Evolutionary conservation across 2,888 invertebrate genomes (phyloP), one percentile per base, ranked within the genome.

Genomic region (Spicauda simplicius): DNA sequence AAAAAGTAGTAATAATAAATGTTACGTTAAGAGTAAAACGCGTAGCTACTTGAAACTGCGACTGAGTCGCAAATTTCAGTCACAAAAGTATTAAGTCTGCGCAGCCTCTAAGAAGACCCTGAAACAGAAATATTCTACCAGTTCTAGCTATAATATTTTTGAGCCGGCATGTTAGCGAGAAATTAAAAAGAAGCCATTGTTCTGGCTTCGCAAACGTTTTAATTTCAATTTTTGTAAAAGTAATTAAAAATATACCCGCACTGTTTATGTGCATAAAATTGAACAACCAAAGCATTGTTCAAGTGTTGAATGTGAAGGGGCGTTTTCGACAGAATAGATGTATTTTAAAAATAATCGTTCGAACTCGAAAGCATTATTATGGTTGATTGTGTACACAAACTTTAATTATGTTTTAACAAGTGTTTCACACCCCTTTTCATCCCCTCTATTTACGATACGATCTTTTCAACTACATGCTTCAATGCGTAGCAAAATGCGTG

Each of bases 181-280:
- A 20, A 64, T 64, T 64, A 57, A 64, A 64, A 55, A 63, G 60
- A 60, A 14, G 52, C 55, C 48, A 50, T 56, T 57, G 37, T 52
- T 64, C 20, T 52, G 37, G 41, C 57, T 30, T 30, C 33, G 37
- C 57, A 57, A 37, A 64, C 37, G 37, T 64, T 52, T 64, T 57
- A 52, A 64, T 55, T 52, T 64, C 50, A 57, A 64, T 57, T 57
- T 56, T 52, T 57, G 30, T 57, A 52, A 64, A 64, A 57, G 57
- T 57, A 57, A 57, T 64, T 64, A 64, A 64, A n/a, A 57, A 57
- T 56, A 64, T 57, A 50, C 64, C n/a, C 37, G 11, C 57, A 37
- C 19, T 57, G 64, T 64, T 64, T 64, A 37, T 37, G 57, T 41
- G 57, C 57, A 57, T 37, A 52, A 52, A 64, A 64, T 52, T 57